These are phyloP conservation scores for Arnoldichthys spilopterus DNA, from an alignment of 2,797 vertebrate species.

Conservation along the genomic window DNA sequence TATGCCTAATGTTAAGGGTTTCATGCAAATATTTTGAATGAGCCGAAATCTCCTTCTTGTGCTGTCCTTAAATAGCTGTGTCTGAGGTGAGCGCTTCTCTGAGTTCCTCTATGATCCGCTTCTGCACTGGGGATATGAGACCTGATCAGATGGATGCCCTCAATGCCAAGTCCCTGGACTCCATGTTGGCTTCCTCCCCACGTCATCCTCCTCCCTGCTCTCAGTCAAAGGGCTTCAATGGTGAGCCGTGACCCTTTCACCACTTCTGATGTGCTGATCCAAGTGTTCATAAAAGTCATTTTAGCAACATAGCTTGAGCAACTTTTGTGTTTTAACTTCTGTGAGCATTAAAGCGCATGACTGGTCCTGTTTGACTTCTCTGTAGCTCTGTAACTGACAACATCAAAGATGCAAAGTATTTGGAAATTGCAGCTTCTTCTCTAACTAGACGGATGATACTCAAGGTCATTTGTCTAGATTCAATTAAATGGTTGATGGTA, in stretches of 20 bases:
- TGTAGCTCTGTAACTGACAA: background rate
- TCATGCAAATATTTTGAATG: too few relatives aligned
- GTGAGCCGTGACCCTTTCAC: constrained; percentile 69
- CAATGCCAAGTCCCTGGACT: constrained; percentile 79
- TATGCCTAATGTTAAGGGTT: too few relatives aligned
- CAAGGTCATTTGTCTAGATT: background rate
- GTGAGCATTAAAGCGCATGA: background rate
- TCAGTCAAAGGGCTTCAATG: constrained; percentile 82
- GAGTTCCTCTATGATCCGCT: constrained; percentile 81
- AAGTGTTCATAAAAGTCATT: background rate
- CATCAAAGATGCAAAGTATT: background rate
- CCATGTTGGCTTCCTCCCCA: constrained; percentile 74
- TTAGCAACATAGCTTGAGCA: background rate
- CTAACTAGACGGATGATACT: background rate
- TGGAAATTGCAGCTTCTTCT: background rate
- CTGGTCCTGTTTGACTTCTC: background rate
- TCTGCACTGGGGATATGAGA: constrained; percentile 81
- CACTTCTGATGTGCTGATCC: background rate
- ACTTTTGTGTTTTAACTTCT: background rate
- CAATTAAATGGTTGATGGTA: too few relatives aligned
- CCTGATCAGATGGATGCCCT: constrained; percentile 68
- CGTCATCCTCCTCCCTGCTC: constrained; percentile 68
- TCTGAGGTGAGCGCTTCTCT: constrained; percentile 81
- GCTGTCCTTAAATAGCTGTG: constrained; percentile 73
- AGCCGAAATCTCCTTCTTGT: background rate